Base-by-base conservation (phyloP, 2,888 invertebrate genomes). In the Dilophus febrilis region DNA sequence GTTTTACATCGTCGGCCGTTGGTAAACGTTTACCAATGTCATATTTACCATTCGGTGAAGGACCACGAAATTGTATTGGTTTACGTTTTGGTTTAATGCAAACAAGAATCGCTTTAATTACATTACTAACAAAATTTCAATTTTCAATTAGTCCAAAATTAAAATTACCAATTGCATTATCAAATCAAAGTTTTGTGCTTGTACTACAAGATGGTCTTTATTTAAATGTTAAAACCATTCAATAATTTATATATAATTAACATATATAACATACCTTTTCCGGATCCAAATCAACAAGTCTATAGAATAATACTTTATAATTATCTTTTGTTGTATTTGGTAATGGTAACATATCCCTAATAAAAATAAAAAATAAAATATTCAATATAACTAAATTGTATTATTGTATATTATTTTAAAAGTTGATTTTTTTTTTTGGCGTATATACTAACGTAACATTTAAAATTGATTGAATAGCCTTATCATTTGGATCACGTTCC, bases 301-400 rank as follows among this genome's bases (percentile, higher is more conserved):
- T 68, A 54, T 77, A 78, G 37, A 80, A 63, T 44, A 78, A 71
- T 11, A 78, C 58, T 54, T 73, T 74, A 55, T 74, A 72, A 53
- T 77, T 77, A 48, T 76, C 70, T 45, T 71, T 67, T 2, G 78
- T 77, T 45, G 71, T 63, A 46, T 69, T 70, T 2, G 78, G 78
- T 36, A 81, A 59, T 2, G 78, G 76, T 28, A 78, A 55, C 63
- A 77, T 68, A 56, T 80, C 77, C 16, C 80, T 80, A 63, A 35
- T 67, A 66, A 61, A 37, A 39, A 37, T 19, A 35, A 39, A 39
- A 38, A 35, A 36, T 16, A 26, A 13, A 27, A 33, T 6, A 11
- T 35, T 22, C 3, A 18, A n/a, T 11, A n/a, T 30, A n/a, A 19
- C 38, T 41, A 26, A 18, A 40, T 31, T 38, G 35, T 28, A 30